Percentiles rank a stretch among this genome's conserved stretches.
Evolutionary conservation across 2,113 vertebrate species (phyloP).

Genomic region (Platichthys flesus): DNA sequence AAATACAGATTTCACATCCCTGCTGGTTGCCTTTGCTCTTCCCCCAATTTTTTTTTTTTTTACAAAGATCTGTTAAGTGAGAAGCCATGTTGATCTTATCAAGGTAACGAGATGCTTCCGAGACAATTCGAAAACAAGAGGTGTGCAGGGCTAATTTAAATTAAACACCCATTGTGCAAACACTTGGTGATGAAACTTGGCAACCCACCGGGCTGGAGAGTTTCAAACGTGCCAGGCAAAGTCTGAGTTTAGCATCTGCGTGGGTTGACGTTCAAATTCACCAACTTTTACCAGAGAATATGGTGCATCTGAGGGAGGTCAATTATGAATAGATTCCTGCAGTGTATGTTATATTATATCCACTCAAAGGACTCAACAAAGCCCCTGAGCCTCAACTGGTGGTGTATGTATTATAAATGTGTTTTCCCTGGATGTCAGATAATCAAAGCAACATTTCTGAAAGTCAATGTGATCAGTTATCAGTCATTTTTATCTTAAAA

Average conservation of each 20-base stretch:
- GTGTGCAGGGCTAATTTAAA: conserved; percentile 5
- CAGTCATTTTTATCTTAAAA: too few relatives aligned
- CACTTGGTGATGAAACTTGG: conserved; percentile 5
- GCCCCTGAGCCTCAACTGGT: too few relatives aligned
- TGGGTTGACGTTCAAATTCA: not conserved
- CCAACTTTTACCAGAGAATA: not conserved
- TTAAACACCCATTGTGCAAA: conserved; percentile 2
- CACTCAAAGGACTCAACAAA: too few relatives aligned
- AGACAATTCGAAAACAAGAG: conserved; percentile 15
- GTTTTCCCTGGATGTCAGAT: too few relatives aligned
- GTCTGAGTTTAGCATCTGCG: conserved; percentile 24
- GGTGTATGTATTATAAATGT: too few relatives aligned
- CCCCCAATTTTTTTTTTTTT: too few relatives aligned
- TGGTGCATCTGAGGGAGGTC: not conserved
- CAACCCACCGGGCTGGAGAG: not conserved
- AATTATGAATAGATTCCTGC: not conserved
- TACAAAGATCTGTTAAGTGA: not conserved
- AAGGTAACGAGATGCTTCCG: not conserved
- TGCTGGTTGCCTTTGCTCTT: not conserved
- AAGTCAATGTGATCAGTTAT: too few relatives aligned
- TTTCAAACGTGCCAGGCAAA: conserved; percentile 21
- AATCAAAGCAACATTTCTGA: too few relatives aligned
- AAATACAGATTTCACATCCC: not conserved
- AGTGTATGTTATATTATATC: too few relatives aligned
- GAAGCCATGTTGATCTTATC: not conserved